Evolutionary conservation across 2,797 vertebrate genomes (phyloP), one percentile per base, ranked within the genome.

Genomic region (Acanthiza pusilla): DNA sequence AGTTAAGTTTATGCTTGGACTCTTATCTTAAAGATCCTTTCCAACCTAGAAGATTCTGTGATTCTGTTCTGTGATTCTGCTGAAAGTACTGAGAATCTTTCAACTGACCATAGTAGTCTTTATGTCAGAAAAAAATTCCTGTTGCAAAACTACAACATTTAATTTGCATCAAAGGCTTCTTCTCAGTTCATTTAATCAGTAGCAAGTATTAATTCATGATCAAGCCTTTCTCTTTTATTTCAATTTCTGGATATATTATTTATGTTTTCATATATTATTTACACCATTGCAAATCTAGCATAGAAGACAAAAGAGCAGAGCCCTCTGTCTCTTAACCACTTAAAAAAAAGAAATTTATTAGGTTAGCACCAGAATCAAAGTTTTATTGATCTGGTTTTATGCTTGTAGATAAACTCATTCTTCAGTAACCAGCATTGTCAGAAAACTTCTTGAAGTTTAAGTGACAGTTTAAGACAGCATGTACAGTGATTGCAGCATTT

Each of bases 191-290:
- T 47, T 80, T 34, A 66, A 45, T 76, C 51, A 8, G 0, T 48
- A 73, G 36, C 5, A 57, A 51, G 18, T 36, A 72, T 72, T 74
- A 62, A 80, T 57, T 82, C 4, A 40, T 63, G 3, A 57, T 54
- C 32, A 89, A 80, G 11, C 4, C 22, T 89, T 94, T 79, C 3
- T 73, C n/a, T 86, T 51, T 84, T 36, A 68, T 75, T 88, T 92
- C 29, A 17, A 0, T 76, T 89, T 93, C 23, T 87, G 21, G 13
- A 45, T 89, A 9, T 87, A 63, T 87, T 87, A 53, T 73, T 89
- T 66, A 62, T 19, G 4, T 85, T 89, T 91, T 78, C 15, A 26
- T 77, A 29, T 45, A 63, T 65, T 8, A 57, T 74, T 93, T 78
- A 75, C 1, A 2, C 7, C 11, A 2, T 74, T 7, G 13, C 47